These are phyloP conservation scores for Ceraclea dissimilis DNA, from an alignment of 2,888 invertebrate species.

Conservation along the genomic window DNA sequence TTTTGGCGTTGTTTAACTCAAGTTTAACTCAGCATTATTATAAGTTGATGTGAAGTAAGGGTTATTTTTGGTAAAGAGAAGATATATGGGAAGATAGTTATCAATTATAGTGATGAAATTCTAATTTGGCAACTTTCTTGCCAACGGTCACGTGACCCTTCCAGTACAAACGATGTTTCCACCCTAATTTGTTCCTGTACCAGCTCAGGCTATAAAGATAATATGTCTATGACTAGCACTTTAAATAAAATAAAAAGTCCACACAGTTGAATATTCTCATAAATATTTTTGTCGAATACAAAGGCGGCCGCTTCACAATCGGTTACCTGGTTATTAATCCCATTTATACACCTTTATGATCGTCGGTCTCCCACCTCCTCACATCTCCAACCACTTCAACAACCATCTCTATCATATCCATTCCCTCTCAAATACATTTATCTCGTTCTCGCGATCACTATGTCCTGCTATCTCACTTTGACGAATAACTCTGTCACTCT, in stretches of 20 bases:
- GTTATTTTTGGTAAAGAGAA: no score
- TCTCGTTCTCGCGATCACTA: neutral
- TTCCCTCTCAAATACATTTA: neutral
- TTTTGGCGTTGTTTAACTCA: no score
- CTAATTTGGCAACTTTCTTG: no score
- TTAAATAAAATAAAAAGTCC: neutral
- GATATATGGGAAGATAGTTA: no score
- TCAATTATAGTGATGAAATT: no score
- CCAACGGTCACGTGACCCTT: no score
- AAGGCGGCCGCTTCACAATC: conserved; percentile 26
- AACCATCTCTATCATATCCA: conserved; percentile 1
- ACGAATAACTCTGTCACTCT: neutral
- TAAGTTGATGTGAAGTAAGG: no score
- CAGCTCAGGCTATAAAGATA: no score
- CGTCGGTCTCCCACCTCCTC: conserved; percentile 16
- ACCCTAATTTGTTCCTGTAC: no score
- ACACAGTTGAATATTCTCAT: neutral
- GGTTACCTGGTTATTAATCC: conserved; percentile 27
- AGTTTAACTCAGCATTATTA: no score
- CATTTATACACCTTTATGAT: conserved; percentile 27
- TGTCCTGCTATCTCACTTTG: neutral
- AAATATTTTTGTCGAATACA: conserved; percentile 10
- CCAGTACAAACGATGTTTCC: no score
- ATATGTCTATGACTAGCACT: no score
- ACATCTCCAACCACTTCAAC: neutral